Evolutionary conservation across 2,113 vertebrate genomes (phyloP).

Genomic region (Ardeotis arabs): DNA sequence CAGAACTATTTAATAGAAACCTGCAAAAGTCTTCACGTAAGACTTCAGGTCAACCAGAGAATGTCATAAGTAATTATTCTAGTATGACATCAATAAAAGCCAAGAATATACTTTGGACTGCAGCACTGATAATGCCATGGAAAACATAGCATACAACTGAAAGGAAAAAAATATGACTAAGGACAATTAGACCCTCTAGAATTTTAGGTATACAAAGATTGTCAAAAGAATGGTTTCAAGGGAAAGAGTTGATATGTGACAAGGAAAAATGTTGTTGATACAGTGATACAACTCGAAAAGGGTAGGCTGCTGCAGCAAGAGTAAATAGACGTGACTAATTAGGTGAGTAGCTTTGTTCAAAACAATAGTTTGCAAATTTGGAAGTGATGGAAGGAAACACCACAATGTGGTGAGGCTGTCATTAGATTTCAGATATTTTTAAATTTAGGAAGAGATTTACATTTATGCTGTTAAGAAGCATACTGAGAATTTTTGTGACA

Average conservation of each 20-base stretch:
- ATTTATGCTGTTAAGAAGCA: not conserved
- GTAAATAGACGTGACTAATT: not conserved
- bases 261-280: not conserved
- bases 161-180: not conserved
- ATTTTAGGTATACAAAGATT: not conserved
- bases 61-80: not conserved
- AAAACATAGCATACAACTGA: not conserved
- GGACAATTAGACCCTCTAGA: not conserved
- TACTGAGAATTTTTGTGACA: not conserved
- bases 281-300: not conserved
- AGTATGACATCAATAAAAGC: not conserved
- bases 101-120: not conserved
- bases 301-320: not conserved
- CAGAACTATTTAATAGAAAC: not conserved
- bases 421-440: not conserved
- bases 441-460: not conserved
- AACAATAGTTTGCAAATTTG: not conserved
- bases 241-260: not conserved
- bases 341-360: not conserved
- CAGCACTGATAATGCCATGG: not conserved
- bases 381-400: not conserved
- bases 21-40: not conserved
- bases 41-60: not conserved
- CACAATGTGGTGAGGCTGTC: not conserved
- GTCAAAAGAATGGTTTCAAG: not conserved